These are phyloP conservation scores for Isichthys henryi DNA, from an alignment of 2,113 vertebrate species.

Conservation along the genomic window DNA sequence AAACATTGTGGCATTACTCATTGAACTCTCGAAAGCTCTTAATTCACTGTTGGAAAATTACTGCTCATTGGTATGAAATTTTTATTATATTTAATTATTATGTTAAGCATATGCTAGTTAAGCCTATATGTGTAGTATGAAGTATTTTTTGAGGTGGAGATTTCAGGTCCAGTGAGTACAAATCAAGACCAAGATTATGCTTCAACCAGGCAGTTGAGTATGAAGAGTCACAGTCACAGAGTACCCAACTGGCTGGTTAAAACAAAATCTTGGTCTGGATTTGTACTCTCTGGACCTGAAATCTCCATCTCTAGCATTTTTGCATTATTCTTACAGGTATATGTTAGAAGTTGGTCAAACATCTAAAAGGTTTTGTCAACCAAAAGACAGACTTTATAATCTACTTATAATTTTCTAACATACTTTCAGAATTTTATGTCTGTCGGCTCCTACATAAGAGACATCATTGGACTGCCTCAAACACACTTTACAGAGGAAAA, in stretches of 20 bases:
- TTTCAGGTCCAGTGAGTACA: too few relatives aligned
- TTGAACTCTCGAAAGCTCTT: constrained; percentile 44
- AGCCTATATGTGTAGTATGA: not conserved
- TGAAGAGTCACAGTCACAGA: too few relatives aligned
- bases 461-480: constrained; percentile 38
- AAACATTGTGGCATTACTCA: constrained; percentile 38
- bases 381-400: not conserved
- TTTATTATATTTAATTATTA: not conserved
- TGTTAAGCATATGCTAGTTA: not conserved
- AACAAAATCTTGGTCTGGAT: too few relatives aligned
- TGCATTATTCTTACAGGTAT: too few relatives aligned
- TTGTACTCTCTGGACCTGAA: too few relatives aligned
- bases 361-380: not conserved
- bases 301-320: not conserved
- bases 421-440: constrained; percentile 48
- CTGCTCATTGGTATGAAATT: constrained; percentile 40
- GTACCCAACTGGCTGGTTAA: too few relatives aligned
- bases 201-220: too few relatives aligned
- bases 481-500: constrained; percentile 40
- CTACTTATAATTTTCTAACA: not conserved
- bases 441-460: constrained; percentile 34
- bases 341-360: not conserved
- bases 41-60: constrained; percentile 47
- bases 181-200: too few relatives aligned
- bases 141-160: not conserved